Conservation (phyloP, 2,888 invertebrate species). For the Napeogenes sylphis region DNA sequence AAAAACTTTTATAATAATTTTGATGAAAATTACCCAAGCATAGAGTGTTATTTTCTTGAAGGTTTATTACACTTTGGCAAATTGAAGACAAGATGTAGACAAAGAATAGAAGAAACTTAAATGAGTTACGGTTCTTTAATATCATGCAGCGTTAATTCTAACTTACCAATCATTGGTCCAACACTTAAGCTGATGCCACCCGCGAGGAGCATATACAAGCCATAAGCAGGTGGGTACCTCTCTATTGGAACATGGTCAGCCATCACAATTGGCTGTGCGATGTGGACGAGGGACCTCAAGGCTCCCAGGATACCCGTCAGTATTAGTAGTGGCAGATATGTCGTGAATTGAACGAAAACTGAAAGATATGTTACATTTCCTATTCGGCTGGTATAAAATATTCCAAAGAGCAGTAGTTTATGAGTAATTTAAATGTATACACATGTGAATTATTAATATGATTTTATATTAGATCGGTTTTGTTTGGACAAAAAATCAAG, state of each 20-base stretch:
- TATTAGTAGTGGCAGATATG: constrained; percentile 72
- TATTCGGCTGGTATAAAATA: background rate
- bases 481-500: too few species aligned
- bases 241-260: constrained; percentile 80
- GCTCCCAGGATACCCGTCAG: constrained; percentile 76
- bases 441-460: too few species aligned
- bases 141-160: background rate
- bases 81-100: background rate
- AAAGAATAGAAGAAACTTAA: too few species aligned
- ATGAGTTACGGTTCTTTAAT: too few species aligned
- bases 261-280: constrained; percentile 80
- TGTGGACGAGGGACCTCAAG: constrained; percentile 78
- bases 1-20: constrained; percentile 32
- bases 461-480: too few species aligned
- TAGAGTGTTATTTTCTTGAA: background rate
- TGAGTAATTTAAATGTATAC: too few species aligned
- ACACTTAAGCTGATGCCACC: constrained; percentile 78
- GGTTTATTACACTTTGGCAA: background rate
- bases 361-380: constrained; percentile 38
- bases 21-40: constrained; percentile 17
- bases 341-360: constrained; percentile 78
- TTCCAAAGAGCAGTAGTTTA: too few species aligned
- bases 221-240: constrained; percentile 81
- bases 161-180: constrained; percentile 75
- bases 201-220: constrained; percentile 80